These are phyloP conservation scores for Brachymystax lenok DNA, from an alignment of 2,797 vertebrate genomes.

Conservation along the genomic window DNA sequence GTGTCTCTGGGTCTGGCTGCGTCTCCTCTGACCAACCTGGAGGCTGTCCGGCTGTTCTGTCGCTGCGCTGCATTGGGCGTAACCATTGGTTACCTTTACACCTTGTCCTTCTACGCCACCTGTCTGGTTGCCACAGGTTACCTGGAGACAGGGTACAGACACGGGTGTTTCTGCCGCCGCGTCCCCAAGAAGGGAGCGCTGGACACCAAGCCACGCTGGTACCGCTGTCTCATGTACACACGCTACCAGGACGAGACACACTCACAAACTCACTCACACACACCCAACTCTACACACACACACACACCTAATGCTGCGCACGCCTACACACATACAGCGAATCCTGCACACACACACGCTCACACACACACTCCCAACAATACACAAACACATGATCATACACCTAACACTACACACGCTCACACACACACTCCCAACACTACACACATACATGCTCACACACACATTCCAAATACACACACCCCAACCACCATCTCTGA, in stretches of 20 bases:
- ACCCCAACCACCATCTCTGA: slow-evolving; percentile 76
- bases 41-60: slow-evolving; percentile 97
- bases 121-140: slow-evolving; percentile 98
- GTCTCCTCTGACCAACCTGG: slow-evolving; percentile 99
- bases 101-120: slow-evolving; percentile 97
- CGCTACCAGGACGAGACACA: slow-evolving; percentile 88
- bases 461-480: background rate
- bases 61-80: slow-evolving; percentile 91
- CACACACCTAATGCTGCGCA: slow-evolving; percentile 38
- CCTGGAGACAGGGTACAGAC: slow-evolving; percentile 97
- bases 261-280: slow-evolving; percentile 27
- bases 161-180: slow-evolving; percentile 95
- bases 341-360: background rate
- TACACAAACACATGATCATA: slow-evolving; percentile 31
- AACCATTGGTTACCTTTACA: slow-evolving; percentile 96
- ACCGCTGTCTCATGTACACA: slow-evolving; percentile 94
- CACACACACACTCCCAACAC: slow-evolving; percentile 25
- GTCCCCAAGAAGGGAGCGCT: slow-evolving; percentile 90
- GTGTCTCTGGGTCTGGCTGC: slow-evolving; percentile 97
- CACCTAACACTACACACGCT: slow-evolving; percentile 36
- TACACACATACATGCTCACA: background rate
- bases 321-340: slow-evolving; percentile 18
- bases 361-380: background rate
- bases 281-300: background rate
- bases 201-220: slow-evolving; percentile 95